Conservation (phyloP, 2,113 vertebrate genomes). For the Cichladusa arquata region DNA sequence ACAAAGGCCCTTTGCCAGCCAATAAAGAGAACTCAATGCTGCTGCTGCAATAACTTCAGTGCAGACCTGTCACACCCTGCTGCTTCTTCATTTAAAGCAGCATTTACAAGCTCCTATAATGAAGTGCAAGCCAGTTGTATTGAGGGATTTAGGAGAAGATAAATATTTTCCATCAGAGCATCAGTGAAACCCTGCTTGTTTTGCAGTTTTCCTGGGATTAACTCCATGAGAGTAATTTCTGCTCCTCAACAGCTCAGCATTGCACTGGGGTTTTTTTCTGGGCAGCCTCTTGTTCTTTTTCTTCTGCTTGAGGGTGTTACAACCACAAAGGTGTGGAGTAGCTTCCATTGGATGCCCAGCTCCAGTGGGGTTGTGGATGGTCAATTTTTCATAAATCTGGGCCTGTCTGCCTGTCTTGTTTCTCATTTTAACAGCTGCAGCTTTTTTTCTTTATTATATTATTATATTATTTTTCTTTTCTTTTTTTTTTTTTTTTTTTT, state of each 20-base stretch:
- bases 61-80: neutral
- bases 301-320: neutral
- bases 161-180: neutral
- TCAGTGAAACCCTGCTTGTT: neutral
- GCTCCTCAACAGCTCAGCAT: neutral
- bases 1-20: neutral
- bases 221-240: neutral
- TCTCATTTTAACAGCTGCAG: neutral
- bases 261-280: neutral
- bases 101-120: neutral
- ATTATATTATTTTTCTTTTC: no score
- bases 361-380: neutral
- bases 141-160: neutral
- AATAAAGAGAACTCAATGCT: neutral
- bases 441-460: neutral
- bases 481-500: neutral
- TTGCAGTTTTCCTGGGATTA: neutral
- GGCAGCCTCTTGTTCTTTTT: neutral
- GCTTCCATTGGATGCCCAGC: neutral
- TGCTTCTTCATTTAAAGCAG: neutral
- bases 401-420: neutral
- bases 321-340: neutral
- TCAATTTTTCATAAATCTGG: neutral
- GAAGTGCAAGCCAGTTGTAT: neutral
- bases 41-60: neutral